Evolutionary conservation across 1,140 invertebrate species (phyloP).

Genomic region (Drosophila bocqueti): DNA sequence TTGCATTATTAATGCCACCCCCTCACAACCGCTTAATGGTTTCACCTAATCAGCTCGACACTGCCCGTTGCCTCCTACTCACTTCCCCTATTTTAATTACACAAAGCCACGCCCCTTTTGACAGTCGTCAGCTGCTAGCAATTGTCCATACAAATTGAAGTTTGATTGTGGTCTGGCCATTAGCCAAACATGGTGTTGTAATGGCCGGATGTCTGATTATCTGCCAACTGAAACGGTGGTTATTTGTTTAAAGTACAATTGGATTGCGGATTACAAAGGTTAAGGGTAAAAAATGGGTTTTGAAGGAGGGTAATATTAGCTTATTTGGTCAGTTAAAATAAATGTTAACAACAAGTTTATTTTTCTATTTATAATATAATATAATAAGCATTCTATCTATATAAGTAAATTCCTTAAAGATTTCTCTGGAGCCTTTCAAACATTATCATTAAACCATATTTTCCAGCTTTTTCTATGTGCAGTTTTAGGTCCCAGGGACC

Average conservation of each 20-base stretch:
- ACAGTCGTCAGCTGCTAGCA: slow-evolving; percentile 28
- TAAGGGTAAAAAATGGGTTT: neutral
- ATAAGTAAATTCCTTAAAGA: too few species aligned
- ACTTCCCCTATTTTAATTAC: slow-evolving; percentile 34
- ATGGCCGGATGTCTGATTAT: slow-evolving; percentile 16
- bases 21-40: slow-evolving; percentile 11
- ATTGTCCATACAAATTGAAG: slow-evolving; percentile 18
- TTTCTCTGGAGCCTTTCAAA: too few species aligned
- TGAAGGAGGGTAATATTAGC: neutral
- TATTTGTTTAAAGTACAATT: slow-evolving; percentile 37
- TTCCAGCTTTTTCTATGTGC: neutral
- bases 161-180: slow-evolving; percentile 38
- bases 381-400: neutral
- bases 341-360: neutral
- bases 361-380: neutral
- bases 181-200: slow-evolving; percentile 27
- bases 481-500: neutral
- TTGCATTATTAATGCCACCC: slow-evolving; percentile 51
- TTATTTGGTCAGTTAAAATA: neutral
- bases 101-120: slow-evolving; percentile 24
- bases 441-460: neutral
- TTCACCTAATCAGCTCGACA: slow-evolving; percentile 7
- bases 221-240: slow-evolving; percentile 19
- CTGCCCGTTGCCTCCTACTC: neutral
- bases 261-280: neutral